Conservation (phyloP, 2,888 invertebrate genomes). For the Pasiphila rectangulata region DNA sequence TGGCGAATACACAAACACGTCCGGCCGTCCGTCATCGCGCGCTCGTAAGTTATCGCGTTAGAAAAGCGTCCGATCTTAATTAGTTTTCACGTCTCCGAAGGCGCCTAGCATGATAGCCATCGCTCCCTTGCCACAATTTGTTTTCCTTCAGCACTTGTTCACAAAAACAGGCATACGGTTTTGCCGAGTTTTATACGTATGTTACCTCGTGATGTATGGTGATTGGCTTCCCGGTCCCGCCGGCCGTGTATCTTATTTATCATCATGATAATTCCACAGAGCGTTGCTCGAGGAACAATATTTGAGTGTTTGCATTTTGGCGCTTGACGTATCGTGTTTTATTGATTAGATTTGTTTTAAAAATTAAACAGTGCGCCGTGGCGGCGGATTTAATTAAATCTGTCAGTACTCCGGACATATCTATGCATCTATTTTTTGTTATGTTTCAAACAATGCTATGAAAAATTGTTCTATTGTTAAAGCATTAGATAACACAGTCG, state of each 20-base stretch:
- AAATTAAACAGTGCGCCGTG: constrained; percentile 64
- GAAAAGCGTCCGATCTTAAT: constrained; percentile 80
- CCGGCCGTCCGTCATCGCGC: constrained; percentile 59
- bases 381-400: constrained; percentile 65
- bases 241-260: constrained; percentile 74
- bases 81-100: constrained; percentile 79
- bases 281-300: constrained; percentile 66
- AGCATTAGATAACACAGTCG: constrained; percentile 59
- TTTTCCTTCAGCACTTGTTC: constrained; percentile 73
- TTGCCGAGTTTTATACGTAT: constrained; percentile 71
- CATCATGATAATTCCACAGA: constrained; percentile 73
- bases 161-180: constrained; percentile 62
- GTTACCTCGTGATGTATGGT: constrained; percentile 77
- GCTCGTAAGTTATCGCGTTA: constrained; percentile 72
- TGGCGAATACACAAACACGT: constrained; percentile 75
- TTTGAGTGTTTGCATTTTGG: constrained; percentile 61
- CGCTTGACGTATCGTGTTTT: constrained; percentile 61
- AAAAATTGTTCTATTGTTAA: constrained; percentile 66
- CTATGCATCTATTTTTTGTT: constrained; percentile 59
- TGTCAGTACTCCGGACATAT: constrained; percentile 52
- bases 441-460: constrained; percentile 51
- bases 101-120: constrained; percentile 75
- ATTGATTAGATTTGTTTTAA: constrained; percentile 69
- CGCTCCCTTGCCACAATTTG: constrained; percentile 78
- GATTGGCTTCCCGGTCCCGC: constrained; percentile 76